Evolutionary conservation across 2,797 vertebrate species (phyloP).

Genomic region (Hippoglossus hippoglossus): DNA sequence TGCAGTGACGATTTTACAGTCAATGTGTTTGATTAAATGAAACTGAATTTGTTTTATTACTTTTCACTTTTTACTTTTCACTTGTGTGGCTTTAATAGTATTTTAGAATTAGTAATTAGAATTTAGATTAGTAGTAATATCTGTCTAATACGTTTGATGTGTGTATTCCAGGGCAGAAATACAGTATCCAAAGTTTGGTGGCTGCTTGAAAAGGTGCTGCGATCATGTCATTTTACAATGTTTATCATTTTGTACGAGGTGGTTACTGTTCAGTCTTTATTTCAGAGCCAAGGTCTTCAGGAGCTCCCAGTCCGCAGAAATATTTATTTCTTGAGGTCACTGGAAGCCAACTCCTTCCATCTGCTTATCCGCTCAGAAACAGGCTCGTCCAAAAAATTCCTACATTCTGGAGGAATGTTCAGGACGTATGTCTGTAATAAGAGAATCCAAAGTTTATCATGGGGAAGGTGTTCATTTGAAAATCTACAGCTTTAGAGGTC

Average conservation of each 20-base stretch:
- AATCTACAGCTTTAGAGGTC: not conserved
- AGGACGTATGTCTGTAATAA: slow-evolving; percentile 1
- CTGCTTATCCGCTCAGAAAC: slow-evolving; percentile 55
- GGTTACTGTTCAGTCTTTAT: not conserved
- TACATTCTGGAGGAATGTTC: not conserved
- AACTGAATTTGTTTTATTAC: too few relatives aligned
- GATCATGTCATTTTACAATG: not conserved
- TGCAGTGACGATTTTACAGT: too few relatives aligned
- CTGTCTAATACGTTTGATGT: not conserved
- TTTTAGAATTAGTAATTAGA: not conserved
- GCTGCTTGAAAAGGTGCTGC: not conserved
- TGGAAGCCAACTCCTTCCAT: slow-evolving; percentile 36
- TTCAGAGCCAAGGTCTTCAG: not conserved
- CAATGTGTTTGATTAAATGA: too few relatives aligned
- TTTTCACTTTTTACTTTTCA: not conserved
- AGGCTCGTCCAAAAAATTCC: slow-evolving; percentile 13
- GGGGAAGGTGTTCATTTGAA: not conserved
- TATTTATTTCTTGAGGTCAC: slow-evolving; percentile 24
- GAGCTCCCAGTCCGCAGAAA: slow-evolving; percentile 8
- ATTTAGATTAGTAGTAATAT: too few relatives aligned
- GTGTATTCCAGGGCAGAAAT: not conserved
- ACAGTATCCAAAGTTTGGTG: not conserved
- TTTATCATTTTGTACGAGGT: not conserved
- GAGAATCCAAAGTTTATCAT: not conserved
- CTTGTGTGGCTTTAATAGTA: not conserved